Percentiles rank a stretch among this genome's conserved stretches.
Evolutionary conservation across 2,113 vertebrate species (phyloP).

Genomic region (Melanerpes aurifrons): DNA sequence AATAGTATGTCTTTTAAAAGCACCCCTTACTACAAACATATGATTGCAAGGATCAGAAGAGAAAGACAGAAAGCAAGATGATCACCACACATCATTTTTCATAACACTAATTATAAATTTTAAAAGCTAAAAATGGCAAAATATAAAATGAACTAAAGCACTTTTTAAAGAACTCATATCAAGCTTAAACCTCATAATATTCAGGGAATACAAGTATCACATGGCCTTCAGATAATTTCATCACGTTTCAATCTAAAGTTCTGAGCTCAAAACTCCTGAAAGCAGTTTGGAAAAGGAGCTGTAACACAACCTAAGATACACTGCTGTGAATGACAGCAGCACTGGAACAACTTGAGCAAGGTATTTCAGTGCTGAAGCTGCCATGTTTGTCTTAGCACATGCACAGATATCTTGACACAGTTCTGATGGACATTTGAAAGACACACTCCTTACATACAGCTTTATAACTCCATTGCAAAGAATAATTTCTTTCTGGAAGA

Average conservation of each 20-base stretch:
- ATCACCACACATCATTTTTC: background rate
- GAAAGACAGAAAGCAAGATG: background rate
- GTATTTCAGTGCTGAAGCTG: background rate
- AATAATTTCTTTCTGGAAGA: constrained; percentile 32
- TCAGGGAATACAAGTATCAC: background rate
- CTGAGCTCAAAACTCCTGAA: constrained; percentile 22
- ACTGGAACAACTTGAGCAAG: background rate
- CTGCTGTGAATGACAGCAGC: background rate
- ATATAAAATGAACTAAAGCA: background rate
- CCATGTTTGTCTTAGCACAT: constrained; percentile 4
- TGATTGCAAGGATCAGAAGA: background rate
- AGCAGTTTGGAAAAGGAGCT: background rate
- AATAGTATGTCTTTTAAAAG: background rate
- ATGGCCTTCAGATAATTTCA: background rate
- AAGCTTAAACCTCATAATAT: background rate
- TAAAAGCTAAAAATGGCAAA: background rate
- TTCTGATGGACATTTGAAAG: constrained; percentile 19
- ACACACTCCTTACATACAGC: background rate
- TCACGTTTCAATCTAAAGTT: background rate
- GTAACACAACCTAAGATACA: background rate
- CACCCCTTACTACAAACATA: background rate
- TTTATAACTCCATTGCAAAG: background rate
- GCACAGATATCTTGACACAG: background rate
- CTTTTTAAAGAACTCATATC: background rate
- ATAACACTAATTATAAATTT: background rate